Percentiles rank a stretch among this genome's conserved stretches.
phyloP scores from a whole-genome alignment of 2,113 vertebrate genomes.

The Riparia riparia region DNA sequence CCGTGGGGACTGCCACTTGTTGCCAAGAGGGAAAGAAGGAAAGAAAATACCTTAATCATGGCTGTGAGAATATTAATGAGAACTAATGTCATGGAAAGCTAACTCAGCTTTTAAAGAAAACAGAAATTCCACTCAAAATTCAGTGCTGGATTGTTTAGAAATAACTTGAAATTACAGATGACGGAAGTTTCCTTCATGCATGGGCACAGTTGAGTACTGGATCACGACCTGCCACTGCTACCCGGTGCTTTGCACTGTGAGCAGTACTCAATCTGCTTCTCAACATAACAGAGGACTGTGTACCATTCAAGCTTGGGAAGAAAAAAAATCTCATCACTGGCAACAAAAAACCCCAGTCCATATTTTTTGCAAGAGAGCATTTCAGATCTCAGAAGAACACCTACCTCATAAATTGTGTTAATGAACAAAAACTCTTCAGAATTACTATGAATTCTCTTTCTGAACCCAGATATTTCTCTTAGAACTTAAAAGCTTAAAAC shows the following conservation, averaged over 20 bases:
- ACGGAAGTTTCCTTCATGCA: not conserved
- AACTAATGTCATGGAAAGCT: not conserved
- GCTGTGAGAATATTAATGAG: not conserved
- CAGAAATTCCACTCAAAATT: not conserved
- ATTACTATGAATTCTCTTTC: not conserved
- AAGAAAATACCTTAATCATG: not conserved
- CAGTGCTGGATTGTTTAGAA: not conserved
- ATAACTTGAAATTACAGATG: not conserved
- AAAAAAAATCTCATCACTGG: not conserved
- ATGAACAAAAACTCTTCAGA: not conserved
- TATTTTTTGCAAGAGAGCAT: not conserved
- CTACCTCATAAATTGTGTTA: not conserved
- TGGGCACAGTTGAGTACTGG: fast-evolving
- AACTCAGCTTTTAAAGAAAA: not conserved
- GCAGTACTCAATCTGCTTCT: not conserved
- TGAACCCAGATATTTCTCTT: not conserved
- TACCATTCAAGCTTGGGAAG: not conserved
- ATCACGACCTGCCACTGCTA: not conserved
- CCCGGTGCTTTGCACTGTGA: not conserved
- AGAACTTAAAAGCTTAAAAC: not conserved
- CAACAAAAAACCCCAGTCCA: not conserved
- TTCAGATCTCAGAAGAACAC: not conserved
- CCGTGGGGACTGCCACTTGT: not conserved
- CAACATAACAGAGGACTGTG: not conserved
- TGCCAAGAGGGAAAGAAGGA: not conserved